Percentiles rank a stretch among this genome's conserved stretches.
Evolutionary conservation across 2,797 vertebrate genomes (phyloP).

Genomic region (Tragopan temminckii): DNA sequence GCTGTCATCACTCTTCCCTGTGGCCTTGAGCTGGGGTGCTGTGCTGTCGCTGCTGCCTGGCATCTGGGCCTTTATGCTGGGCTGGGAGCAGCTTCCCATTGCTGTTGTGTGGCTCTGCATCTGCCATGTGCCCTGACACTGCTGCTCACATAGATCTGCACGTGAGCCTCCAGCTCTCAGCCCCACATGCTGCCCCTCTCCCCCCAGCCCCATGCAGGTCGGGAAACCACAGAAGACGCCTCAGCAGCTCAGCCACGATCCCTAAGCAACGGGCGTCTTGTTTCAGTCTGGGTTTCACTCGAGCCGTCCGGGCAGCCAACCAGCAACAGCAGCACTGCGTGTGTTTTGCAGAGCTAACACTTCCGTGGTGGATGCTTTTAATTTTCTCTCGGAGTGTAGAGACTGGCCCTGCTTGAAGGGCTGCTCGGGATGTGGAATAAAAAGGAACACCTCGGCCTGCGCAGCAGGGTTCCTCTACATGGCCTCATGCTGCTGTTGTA

Average conservation of each 20-base stretch:
- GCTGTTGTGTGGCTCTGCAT: not conserved
- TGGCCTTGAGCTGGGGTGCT: not conserved
- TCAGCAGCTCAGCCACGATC: not conserved
- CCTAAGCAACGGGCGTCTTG: not conserved
- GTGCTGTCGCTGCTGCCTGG: not conserved
- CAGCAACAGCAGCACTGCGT: not conserved
- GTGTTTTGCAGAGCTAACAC: not conserved
- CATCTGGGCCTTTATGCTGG: not conserved
- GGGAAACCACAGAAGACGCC: not conserved
- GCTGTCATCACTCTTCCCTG: not conserved
- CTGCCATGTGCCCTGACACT: not conserved
- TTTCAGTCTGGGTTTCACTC: not conserved
- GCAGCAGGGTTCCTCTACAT: not conserved
- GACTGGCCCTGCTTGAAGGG: not conserved
- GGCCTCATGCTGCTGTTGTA: not conserved
- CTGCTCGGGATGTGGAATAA: not conserved
- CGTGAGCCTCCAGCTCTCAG: not conserved
- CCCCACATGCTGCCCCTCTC: not conserved
- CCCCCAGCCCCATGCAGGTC: not conserved
- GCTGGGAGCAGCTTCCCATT: not conserved
- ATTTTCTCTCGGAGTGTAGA: not conserved
- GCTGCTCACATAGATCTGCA: not conserved
- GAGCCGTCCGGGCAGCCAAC: not conserved
- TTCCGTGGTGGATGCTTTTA: not conserved
- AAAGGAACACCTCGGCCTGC: not conserved